A percentile compares a stretch with the other conserved stretches of the same genome.
Conservation (phyloP, 2,113 vertebrate genomes). For the Oxyura jamaicensis region DNA sequence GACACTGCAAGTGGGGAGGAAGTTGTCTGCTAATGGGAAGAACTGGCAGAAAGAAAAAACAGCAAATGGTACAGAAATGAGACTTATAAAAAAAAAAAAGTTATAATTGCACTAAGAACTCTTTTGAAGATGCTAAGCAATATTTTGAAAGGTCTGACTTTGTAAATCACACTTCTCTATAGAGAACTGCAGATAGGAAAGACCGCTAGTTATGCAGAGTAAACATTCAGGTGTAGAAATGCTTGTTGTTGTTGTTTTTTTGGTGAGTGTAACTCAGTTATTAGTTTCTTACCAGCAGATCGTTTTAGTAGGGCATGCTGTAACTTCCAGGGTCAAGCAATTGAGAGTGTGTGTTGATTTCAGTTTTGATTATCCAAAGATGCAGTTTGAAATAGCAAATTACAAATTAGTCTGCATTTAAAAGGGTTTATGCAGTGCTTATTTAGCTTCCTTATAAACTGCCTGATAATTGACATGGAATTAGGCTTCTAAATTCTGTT, state of each 20-base stretch:
- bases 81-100: background rate
- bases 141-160: background rate
- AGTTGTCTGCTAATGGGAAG: background rate
- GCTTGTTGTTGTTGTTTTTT: background rate
- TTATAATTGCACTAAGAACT: background rate
- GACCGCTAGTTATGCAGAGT: background rate
- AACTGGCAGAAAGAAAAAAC: background rate
- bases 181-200: background rate
- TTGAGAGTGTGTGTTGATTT: background rate
- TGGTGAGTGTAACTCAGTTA: too few species aligned
- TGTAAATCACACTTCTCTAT: background rate
- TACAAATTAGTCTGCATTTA: conserved; percentile 15
- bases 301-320: background rate
- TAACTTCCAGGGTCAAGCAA: background rate
- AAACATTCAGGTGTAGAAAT: background rate
- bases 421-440: background rate
- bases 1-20: background rate
- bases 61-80: background rate
- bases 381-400: conserved; percentile 1
- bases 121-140: background rate
- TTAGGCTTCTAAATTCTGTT: conserved; percentile 57
- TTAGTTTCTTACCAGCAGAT: background rate
- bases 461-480: conserved; percentile 47
- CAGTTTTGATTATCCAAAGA: conserved; percentile 13
- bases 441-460: conserved; percentile 41